Evolutionary conservation across 2,888 invertebrate genomes (phyloP), one percentile per base, ranked within the genome.

Genomic region (Chorisops tibialis): DNA sequence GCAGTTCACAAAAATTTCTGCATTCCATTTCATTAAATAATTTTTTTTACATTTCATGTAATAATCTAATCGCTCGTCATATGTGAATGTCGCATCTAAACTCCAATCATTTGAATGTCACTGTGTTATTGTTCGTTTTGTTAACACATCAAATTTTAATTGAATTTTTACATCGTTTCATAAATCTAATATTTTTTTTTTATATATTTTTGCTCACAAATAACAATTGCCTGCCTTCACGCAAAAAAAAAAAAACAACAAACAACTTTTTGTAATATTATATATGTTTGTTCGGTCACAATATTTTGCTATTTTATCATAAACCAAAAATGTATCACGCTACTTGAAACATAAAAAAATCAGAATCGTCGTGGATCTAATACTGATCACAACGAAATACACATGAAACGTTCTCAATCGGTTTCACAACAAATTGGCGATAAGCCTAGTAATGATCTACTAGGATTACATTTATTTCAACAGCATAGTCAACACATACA

Each of bases 401-500:
- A 81, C 65, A 86, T 86, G 81, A 86, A 86, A 74, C 79, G 88
- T 69, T 88, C 88, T 37, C 86, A 87, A 74, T 88, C 89, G 61
- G 87, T 88, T 64, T 87, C 87, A n/a, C 88, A 89, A 72, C 87
- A 87, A 71, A 76, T 88, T 69, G 85, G 84, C 72, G 84, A 82
- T 75, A 76, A 69, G 56, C 87, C 88, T 52, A 89, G 88, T 73
- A 88, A 87, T 75, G 91, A 93, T 79, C 80, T 92, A 70, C 81
- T 91, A 70, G 89, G 89, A 74, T 79, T 91, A 71, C 89, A 87
- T 79, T 84, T 90, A 72, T 85, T 85, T 73, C 77, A 81, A 75
- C 84, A 78, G 72, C 76, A 78, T 66, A 76, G 76, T 59, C 76
- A 76, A 64, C 77, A 76, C 59, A 66, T 77, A 64, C 74, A 76